Evolutionary conservation across 2,888 invertebrate genomes (phyloP), one percentile per base, ranked within the genome.

Genomic region (Noctua janthina): DNA sequence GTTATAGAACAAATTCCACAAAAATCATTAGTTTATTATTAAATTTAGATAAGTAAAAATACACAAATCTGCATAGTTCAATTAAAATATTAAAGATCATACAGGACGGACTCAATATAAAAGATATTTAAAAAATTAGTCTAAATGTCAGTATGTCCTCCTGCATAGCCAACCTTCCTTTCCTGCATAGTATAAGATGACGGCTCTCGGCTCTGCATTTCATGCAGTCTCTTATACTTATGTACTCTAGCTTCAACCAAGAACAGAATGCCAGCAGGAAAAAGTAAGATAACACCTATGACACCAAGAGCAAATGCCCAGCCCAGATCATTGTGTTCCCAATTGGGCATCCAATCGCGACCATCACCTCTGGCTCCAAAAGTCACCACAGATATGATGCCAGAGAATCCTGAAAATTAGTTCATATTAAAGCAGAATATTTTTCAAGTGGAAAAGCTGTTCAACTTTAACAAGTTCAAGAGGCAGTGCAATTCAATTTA

Each of bases 321-420:
- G 20, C 99, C 98, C 77, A 99, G 97, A 93, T 99, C 98, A 95
- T 99, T 99, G 93, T 99, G 98, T 91, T 99, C 99, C 98, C 99
- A 99, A 91, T 99, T 98, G 0, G 99, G 99, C 99, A 99, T 99
- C 98, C 99, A 99, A 92, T 99, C 99, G 87, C 99, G 97, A 8
- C 99, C 98, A 95, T 99, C 99, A 7, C 99, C 99, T 93, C 98
- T 97, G 0, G 98, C 98, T 62, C 99, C 99, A 95, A 99, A 99
- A 79, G 98, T 98, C 5, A 98, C 97, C 0, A 99, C 98, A 0
- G 99, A 98, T 91, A 99, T 98, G 3, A 99, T 97, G 17, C 99
- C 99, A 89, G 98, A 98, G 68, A 98, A 92, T 23, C 98, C 99
- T 98, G 95, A 46, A 97, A 95, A 84, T 77, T 84, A 70, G 74